Evolutionary conservation across 2,113 vertebrate species (phyloP), one percentile per base, ranked within the genome.

Genomic region (Naja naja): DNA sequence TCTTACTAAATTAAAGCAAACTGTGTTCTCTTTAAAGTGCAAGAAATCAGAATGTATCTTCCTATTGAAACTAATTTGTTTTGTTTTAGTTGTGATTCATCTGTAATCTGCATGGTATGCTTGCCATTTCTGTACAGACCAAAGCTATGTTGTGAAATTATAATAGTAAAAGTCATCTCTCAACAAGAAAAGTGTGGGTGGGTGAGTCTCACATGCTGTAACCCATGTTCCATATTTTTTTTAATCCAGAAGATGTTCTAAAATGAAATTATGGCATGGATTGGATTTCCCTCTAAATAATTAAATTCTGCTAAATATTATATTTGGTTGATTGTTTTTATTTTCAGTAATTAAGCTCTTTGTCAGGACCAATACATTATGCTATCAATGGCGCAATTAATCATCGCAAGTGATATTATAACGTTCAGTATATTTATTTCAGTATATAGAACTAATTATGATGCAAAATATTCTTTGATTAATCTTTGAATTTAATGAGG

Each of bases 391-490:
- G 92, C 2, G 0, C 45, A 95, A 96, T 96, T 89, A 95, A 90
- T 94, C 94, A 93, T 2, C 81, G 60, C 5, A 85, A 95, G 92
- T 87, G 14, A 55, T 10, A 4, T 47, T 89, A 81, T 34, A 94
- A 92, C 88, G 85, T 45, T 89, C 93, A n/a, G n/a, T n/a, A n/a
- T n/a, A n/a, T 96, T 94, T 94, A 92, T 94, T 96, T 95, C 88
- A 89, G 53, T 85, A 90, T 9, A n/a, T 94, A 88, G 87, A 93
- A 18, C 53, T 95, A 95, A 95, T 93, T 94, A 87, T 25, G 55
- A 89, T 58, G 52, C 64, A 92, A 92, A 87, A 87, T 69, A 69
- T 69, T 69, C 18, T n/a, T 92, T 93, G 69, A 90, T 93, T 43
- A 47, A 93, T 88, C 45, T 53, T 23, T 11, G 0, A 93, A 92